Evolutionary conservation across 2,113 vertebrate genomes (phyloP).

Genomic region (Chinchilla lanigera): DNA sequence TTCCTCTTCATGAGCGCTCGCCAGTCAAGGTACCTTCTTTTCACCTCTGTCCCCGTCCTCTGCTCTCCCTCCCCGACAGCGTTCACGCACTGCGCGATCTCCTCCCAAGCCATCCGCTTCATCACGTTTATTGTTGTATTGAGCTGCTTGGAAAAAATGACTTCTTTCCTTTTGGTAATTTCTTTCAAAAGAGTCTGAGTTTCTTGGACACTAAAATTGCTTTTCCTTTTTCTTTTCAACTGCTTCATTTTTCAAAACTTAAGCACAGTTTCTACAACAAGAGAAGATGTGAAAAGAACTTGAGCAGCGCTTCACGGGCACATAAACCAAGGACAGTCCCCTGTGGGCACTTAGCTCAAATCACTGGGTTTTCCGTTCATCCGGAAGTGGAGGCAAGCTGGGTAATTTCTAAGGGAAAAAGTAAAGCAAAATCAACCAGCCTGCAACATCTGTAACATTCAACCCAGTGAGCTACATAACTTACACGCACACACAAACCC

Average conservation of each 20-base stretch:
- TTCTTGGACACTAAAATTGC: conserved; percentile 97
- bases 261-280: conserved; percentile 75
- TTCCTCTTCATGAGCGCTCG: conserved; percentile 95
- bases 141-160: conserved; percentile 96
- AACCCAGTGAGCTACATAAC: not conserved
- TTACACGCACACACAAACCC: not conserved
- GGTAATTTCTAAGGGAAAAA: conserved; percentile 75
- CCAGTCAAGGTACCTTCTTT: conserved; percentile 95
- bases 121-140: conserved; percentile 98
- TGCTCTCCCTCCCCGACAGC: conserved; percentile 95
- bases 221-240: conserved; percentile 96
- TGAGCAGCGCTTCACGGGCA: conserved; percentile 44
- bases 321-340: conserved; percentile 59
- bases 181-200: conserved; percentile 96
- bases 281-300: conserved; percentile 58
- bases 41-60: conserved; percentile 95
- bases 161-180: conserved; percentile 94
- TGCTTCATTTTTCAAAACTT: conserved; percentile 93
- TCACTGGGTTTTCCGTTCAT: conserved; percentile 73
- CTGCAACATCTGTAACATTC: not conserved
- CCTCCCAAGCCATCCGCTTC: conserved; percentile 97
- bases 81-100: conserved; percentile 96
- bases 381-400: conserved; percentile 76
- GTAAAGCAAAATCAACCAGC: conserved; percentile 68
- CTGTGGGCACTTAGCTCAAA: conserved; percentile 61